Evolutionary conservation across 1,140 invertebrate genomes (phyloP).

Genomic region (Galleria mellonella): DNA sequence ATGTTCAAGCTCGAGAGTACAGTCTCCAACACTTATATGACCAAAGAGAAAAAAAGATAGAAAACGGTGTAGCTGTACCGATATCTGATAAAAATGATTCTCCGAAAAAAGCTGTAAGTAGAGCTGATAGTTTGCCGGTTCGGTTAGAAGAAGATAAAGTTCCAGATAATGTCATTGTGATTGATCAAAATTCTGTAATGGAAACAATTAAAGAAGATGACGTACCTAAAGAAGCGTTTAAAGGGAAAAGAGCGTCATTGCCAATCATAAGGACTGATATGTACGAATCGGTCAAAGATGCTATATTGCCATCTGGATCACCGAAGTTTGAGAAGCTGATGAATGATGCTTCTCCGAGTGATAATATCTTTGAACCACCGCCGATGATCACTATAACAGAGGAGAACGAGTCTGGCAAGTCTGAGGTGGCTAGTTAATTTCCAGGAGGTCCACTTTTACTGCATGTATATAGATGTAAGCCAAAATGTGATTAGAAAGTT

Average conservation of each 20-base stretch:
- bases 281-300: slow-evolving; percentile 62
- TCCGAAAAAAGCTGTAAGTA: slow-evolving; percentile 43
- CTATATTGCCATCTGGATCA: slow-evolving; percentile 44
- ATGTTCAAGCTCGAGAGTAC: slow-evolving; percentile 66
- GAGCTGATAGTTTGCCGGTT: slow-evolving; percentile 58
- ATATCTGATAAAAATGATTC: slow-evolving; percentile 51
- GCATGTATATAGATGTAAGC: slow-evolving; percentile 47
- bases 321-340: slow-evolving; percentile 67
- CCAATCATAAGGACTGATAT: slow-evolving; percentile 60
- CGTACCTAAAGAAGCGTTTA: slow-evolving; percentile 35
- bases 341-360: slow-evolving; percentile 62
- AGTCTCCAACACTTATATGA: slow-evolving; percentile 66
- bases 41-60: slow-evolving; percentile 55
- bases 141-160: slow-evolving; percentile 43
- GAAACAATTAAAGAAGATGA: slow-evolving; percentile 59
- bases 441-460: slow-evolving; percentile 17
- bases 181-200: slow-evolving; percentile 30
- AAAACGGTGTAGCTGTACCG: slow-evolving; percentile 56
- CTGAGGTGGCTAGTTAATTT: slow-evolving; percentile 66
- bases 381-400: slow-evolving; percentile 72
- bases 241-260: slow-evolving; percentile 60
- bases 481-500: slow-evolving; percentile 17
- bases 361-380: slow-evolving; percentile 40
- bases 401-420: slow-evolving; percentile 56
- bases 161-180: slow-evolving; percentile 14